These are phyloP conservation scores for Coronaproctus castanopsis DNA, from an alignment of 2,888 invertebrate genomes.

Conservation along the genomic window DNA sequence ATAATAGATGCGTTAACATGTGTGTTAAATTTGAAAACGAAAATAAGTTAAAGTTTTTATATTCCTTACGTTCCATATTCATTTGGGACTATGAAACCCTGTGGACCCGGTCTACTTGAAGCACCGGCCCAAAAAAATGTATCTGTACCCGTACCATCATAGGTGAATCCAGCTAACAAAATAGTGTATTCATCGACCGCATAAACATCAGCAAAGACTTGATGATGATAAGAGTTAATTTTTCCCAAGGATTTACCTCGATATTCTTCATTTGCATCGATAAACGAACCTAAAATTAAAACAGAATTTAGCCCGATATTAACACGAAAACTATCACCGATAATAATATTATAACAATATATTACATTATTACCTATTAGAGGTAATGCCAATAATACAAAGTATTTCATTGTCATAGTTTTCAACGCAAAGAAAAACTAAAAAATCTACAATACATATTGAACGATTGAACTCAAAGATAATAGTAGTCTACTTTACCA, in stretches of 20 bases:
- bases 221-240: conserved; percentile 77
- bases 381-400: neutral
- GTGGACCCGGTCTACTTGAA: conserved; percentile 62
- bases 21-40: too few species aligned
- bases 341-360: neutral
- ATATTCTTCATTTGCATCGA: conserved; percentile 41
- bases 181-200: conserved; percentile 72
- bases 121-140: conserved; percentile 90
- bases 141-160: conserved; percentile 77
- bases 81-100: conserved; percentile 79
- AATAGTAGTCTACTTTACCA: too few species aligned
- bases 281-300: neutral
- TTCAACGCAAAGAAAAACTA: too few species aligned
- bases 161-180: conserved; percentile 58
- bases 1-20: too few species aligned
- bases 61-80: conserved; percentile 64
- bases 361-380: neutral
- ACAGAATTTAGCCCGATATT: too few species aligned
- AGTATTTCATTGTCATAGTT: too few species aligned
- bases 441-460: too few species aligned
- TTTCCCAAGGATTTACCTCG: conserved; percentile 62
- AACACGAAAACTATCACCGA: too few species aligned
- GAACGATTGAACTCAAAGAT: too few species aligned
- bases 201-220: conserved; percentile 72
- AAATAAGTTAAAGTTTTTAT: too few species aligned